phyloP scores from a whole-genome alignment of 2,797 vertebrate species.

The Phalanger gymnotis region DNA sequence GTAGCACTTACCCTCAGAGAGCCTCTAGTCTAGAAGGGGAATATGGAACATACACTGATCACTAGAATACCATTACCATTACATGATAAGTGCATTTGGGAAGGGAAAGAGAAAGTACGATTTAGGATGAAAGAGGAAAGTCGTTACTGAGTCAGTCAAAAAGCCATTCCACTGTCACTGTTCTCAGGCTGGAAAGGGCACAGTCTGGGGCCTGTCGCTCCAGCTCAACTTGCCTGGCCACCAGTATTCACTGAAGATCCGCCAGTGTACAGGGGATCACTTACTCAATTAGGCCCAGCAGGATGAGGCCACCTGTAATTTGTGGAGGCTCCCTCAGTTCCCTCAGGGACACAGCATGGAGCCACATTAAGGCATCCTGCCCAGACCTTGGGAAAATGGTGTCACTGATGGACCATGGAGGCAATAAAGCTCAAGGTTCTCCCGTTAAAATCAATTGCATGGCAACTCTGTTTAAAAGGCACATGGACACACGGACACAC shows the following conservation, averaged over 20 bases:
- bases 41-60: background rate
- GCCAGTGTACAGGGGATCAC: background rate
- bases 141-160: background rate
- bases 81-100: background rate
- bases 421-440: slow-evolving; percentile 45
- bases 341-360: slow-evolving; percentile 37
- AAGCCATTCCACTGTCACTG: background rate
- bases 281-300: slow-evolving; percentile 33
- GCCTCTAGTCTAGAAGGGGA: background rate
- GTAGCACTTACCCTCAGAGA: background rate
- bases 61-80: background rate
- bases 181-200: background rate
- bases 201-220: slow-evolving; percentile 72
- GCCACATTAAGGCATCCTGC: slow-evolving; percentile 48
- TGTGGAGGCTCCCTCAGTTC: slow-evolving; percentile 50
- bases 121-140: background rate
- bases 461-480: background rate
- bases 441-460: slow-evolving; percentile 36
- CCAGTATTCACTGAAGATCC: slow-evolving; percentile 51
- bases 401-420: slow-evolving; percentile 41
- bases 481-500: background rate
- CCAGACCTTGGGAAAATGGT: slow-evolving; percentile 28
- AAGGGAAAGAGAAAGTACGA: background rate
- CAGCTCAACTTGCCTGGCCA: slow-evolving; percentile 44
- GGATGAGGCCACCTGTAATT: slow-evolving; percentile 58